phyloP scores from a whole-genome alignment of 2,113 vertebrate genomes.

The Theristicus caerulescens region DNA sequence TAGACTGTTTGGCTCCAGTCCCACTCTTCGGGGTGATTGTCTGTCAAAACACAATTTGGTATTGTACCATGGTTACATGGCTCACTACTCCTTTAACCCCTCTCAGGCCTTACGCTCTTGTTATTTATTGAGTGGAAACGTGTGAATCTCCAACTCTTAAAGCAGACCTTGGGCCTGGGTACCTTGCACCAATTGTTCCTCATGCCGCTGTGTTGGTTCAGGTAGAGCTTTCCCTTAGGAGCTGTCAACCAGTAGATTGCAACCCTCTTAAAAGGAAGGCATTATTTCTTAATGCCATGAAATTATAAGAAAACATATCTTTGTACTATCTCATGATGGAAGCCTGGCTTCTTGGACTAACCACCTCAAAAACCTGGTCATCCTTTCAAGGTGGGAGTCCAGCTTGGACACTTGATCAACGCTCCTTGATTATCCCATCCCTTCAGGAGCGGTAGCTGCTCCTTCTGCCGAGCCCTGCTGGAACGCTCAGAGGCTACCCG shows the following conservation, averaged over 20 bases:
- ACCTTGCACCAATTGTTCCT: not conserved
- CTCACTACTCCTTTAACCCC: slow-evolving; percentile 10
- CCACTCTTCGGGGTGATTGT: slow-evolving; percentile 43
- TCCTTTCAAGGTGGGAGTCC: not conserved
- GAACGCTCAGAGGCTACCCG: not conserved
- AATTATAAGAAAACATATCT: not conserved
- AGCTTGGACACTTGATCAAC: not conserved
- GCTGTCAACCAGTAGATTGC: not conserved
- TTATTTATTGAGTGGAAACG: not conserved
- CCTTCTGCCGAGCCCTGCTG: not conserved
- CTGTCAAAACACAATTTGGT: slow-evolving; percentile 52
- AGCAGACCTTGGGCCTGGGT: not conserved
- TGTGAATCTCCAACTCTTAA: not conserved
- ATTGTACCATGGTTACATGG: slow-evolving; percentile 28
- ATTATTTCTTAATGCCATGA: not conserved
- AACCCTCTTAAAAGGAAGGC: not conserved
- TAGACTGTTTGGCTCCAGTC: slow-evolving; percentile 49
- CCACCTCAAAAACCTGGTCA: not conserved
- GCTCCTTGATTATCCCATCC: not conserved
- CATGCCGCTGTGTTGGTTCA: not conserved
- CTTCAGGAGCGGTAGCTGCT: not conserved
- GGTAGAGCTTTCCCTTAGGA: not conserved
- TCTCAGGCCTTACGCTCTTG: not conserved
- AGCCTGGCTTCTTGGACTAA: not conserved
- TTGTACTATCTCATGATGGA: not conserved